Conservation (phyloP, 2,113 vertebrate species). For the Accipiter cooperii region DNA sequence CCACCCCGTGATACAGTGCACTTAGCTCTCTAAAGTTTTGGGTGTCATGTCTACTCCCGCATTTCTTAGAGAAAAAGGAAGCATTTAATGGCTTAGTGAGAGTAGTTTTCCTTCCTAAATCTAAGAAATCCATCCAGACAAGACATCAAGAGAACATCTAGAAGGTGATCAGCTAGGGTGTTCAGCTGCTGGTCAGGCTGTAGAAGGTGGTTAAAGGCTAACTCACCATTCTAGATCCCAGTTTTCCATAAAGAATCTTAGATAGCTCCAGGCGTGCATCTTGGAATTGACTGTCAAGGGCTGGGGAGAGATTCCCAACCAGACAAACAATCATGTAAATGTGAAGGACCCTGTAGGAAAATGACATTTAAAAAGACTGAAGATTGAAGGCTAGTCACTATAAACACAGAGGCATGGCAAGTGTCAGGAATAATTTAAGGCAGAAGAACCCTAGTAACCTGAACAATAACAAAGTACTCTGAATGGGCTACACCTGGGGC, state of each 20-base stretch:
- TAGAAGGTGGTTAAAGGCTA: neutral
- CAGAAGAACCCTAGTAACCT: neutral
- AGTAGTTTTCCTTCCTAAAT: neutral
- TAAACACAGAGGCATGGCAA: neutral
- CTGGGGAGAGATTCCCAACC: constrained; percentile 67
- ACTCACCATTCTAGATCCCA: constrained; percentile 39
- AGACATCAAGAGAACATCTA: neutral
- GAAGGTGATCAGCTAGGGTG: neutral
- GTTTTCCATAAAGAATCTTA: constrained; percentile 50
- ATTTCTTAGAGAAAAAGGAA: neutral
- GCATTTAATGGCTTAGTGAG: neutral
- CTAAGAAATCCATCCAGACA: neutral
- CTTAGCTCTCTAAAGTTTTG: neutral
- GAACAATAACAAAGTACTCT: neutral
- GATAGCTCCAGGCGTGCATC: constrained; percentile 53
- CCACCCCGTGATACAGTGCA: neutral
- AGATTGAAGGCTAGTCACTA: neutral
- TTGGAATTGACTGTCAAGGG: constrained; percentile 69
- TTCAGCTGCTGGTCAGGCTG: neutral
- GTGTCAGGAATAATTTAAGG: neutral
- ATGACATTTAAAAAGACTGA: neutral
- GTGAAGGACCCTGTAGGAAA: constrained; percentile 57
- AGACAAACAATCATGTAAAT: constrained; percentile 73
- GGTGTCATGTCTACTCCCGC: neutral
- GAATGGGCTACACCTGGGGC: neutral